Conservation (phyloP, 2,113 vertebrate species). For the Ophiodon elongatus region DNA sequence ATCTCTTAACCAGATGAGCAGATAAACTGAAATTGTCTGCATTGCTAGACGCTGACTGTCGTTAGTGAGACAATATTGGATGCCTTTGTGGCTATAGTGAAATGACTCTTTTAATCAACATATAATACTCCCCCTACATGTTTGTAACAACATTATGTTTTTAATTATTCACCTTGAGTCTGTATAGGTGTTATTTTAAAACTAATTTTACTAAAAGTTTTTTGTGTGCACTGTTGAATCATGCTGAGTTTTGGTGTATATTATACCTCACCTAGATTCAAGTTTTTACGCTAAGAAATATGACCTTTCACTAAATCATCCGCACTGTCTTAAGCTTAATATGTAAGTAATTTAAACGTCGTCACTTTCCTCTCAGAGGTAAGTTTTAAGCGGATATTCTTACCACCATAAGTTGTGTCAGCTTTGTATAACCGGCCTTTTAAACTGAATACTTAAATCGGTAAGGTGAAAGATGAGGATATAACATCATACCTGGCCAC, state of each 20-base stretch:
- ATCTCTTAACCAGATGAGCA: background rate
- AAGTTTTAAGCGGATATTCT: background rate
- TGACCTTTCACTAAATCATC: conserved; percentile 15
- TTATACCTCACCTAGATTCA: background rate
- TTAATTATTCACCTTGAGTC: background rate
- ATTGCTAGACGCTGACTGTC: background rate
- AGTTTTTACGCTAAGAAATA: conserved; percentile 6
- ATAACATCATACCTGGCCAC: conserved; percentile 33
- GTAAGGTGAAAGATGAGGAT: conserved; percentile 27
- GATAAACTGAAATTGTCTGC: background rate
- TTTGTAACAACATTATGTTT: background rate
- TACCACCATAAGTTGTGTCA: background rate
- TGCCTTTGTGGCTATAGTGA: background rate
- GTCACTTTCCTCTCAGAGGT: background rate
- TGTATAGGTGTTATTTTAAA: background rate
- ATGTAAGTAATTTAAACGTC: conserved; percentile 32
- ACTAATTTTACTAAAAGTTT: conserved; percentile 30
- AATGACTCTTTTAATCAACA: background rate
- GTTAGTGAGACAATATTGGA: background rate
- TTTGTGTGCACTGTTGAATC: conserved; percentile 15
- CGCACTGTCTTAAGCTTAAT: conserved; percentile 1
- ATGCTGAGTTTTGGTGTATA: background rate
- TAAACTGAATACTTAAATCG: conserved; percentile 6
- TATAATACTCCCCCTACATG: background rate
- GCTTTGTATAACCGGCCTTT: conserved; percentile 12